These are phyloP conservation scores for Psilopsiagon aurifrons DNA, from an alignment of 2,113 vertebrate genomes.

Conservation along the genomic window DNA sequence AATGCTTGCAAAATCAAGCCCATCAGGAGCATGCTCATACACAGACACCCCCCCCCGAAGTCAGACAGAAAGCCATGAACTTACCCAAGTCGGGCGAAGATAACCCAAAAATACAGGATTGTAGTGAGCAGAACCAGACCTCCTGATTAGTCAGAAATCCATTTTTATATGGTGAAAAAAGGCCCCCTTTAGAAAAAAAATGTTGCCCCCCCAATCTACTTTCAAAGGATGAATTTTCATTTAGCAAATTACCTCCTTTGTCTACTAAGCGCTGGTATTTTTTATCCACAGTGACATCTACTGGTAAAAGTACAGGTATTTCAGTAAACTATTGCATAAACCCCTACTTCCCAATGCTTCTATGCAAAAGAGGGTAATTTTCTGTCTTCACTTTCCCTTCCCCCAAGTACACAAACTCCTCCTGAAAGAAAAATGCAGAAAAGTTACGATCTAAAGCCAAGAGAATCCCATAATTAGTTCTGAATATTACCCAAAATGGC, in stretches of 20 bases:
- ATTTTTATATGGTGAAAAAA: not conserved
- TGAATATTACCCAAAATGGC: not conserved
- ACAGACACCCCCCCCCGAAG: not conserved
- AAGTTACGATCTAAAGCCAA: not conserved
- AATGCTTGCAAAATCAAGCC: not conserved
- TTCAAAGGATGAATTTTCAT: slow-evolving; percentile 52
- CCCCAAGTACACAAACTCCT: not conserved
- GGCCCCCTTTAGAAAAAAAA: not conserved
- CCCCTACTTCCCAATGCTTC: not conserved
- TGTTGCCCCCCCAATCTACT: not conserved
- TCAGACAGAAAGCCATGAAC: not conserved
- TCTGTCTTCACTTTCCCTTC: not conserved
- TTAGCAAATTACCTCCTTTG: slow-evolving; percentile 71
- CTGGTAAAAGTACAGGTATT: slow-evolving; percentile 55
- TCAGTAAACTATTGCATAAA: not conserved
- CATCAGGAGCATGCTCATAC: not conserved
- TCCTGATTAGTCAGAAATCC: not conserved
- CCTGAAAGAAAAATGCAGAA: not conserved
- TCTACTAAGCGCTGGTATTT: slow-evolving; percentile 43
- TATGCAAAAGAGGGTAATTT: not conserved
- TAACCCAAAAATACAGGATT: not conserved
- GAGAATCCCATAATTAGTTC: not conserved
- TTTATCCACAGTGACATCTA: slow-evolving; percentile 73
- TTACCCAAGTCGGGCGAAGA: not conserved
- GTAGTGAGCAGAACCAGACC: not conserved